These are phyloP conservation scores for Tachyglossus aculeatus DNA, from an alignment of 2,797 vertebrate genomes.

Conservation along the genomic window DNA sequence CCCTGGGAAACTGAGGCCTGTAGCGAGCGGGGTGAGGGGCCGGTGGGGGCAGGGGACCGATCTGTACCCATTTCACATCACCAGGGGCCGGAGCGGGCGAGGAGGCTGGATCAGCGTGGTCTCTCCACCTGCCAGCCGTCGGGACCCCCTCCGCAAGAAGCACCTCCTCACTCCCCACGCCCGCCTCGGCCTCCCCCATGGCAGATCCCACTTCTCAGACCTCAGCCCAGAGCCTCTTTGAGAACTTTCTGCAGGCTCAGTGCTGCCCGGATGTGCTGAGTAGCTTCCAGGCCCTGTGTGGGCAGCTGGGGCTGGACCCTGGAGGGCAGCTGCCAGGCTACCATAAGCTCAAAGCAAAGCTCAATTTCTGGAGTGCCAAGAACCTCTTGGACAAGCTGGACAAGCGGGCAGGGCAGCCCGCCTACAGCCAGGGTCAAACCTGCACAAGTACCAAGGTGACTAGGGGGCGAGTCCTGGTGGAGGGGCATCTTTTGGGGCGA, in stretches of 20 bases:
- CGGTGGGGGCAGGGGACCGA: too few species aligned
- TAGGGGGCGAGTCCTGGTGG: rapidly evolving
- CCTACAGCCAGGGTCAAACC: slow-evolving; percentile 84
- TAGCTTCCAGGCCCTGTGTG: slow-evolving; percentile 82
- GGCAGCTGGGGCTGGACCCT: slow-evolving; percentile 76
- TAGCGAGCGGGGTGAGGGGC: too few species aligned
- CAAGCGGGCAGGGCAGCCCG: slow-evolving; percentile 82
- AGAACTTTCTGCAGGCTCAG: slow-evolving; percentile 83
- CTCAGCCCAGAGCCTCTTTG: slow-evolving; percentile 81
- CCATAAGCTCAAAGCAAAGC: slow-evolving; percentile 81
- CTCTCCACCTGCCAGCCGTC: too few species aligned
- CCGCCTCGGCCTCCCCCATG: slow-evolving; percentile 11
- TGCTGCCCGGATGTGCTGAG: slow-evolving; percentile 81
- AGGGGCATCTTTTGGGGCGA: neutral
- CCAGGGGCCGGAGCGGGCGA: too few species aligned
- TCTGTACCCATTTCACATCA: too few species aligned
- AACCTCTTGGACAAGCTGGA: slow-evolving; percentile 90
- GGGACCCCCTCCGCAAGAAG: too few species aligned
- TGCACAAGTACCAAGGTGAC: slow-evolving; percentile 86
- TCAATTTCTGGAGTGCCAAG: slow-evolving; percentile 96
- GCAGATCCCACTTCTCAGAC: slow-evolving; percentile 56
- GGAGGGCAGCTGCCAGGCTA: slow-evolving; percentile 80
- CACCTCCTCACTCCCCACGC: neutral
- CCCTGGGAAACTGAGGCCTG: too few species aligned
- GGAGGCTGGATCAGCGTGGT: too few species aligned